Evolutionary conservation across 2,888 invertebrate species (phyloP).

Genomic region (Tachina fera): DNA sequence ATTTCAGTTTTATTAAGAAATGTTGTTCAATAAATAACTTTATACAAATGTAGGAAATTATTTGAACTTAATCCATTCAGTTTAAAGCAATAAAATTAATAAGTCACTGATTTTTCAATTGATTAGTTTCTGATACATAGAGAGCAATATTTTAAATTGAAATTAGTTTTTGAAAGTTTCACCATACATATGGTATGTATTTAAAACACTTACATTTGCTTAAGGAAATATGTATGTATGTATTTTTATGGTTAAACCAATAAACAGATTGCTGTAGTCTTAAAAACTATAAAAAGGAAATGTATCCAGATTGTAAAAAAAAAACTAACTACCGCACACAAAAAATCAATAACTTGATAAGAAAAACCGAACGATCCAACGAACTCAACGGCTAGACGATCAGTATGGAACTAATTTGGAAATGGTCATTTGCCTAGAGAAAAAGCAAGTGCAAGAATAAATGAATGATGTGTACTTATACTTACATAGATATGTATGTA

Average conservation of each 20-base stretch:
- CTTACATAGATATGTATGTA: not conserved
- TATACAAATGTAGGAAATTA: too few relatives aligned
- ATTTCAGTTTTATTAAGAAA: too few relatives aligned
- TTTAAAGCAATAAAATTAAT: too few relatives aligned
- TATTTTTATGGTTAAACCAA: conserved; percentile 43
- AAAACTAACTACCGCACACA: not conserved
- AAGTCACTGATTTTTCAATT: too few relatives aligned
- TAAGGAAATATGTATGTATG: conserved; percentile 53
- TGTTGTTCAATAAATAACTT: too few relatives aligned
- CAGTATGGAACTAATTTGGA: conserved; percentile 64
- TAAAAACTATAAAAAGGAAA: conserved; percentile 41
- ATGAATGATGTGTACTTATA: conserved; percentile 11
- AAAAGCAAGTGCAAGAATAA: conserved; percentile 46
- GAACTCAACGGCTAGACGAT: conserved; percentile 55
- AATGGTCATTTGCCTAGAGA: conserved; percentile 59
- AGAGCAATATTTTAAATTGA: too few relatives aligned
- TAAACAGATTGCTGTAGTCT: conserved; percentile 53
- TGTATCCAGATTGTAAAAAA: conserved; percentile 47
- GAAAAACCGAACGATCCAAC: conserved; percentile 21
- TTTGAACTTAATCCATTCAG: too few relatives aligned
- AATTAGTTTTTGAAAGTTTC: too few relatives aligned
- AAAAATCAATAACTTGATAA: conserved; percentile 13
- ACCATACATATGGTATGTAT: too few relatives aligned
- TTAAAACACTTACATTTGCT: conserved; percentile 61
- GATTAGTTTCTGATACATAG: too few relatives aligned